phyloP scores from a whole-genome alignment of 2,113 vertebrate species.

The Ciconia stormi region DNA sequence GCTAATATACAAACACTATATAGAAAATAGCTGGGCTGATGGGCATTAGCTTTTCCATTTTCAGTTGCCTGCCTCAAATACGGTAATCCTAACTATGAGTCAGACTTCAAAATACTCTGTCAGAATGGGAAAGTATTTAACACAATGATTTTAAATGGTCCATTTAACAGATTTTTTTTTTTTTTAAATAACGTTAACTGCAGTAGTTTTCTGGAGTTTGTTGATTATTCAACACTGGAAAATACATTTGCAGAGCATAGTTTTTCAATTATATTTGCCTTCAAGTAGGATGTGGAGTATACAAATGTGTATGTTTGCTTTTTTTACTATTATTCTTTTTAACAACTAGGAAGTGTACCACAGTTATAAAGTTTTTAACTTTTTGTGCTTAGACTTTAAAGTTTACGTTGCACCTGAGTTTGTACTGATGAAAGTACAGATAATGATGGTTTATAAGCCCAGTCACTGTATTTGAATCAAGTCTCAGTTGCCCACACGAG shows the following conservation, averaged over 20 bases:
- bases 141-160: conserved; percentile 21
- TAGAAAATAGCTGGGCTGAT: conserved; percentile 34
- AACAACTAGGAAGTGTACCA: background rate
- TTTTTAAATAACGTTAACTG: background rate
- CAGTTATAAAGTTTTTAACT: background rate
- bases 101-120: conserved; percentile 59
- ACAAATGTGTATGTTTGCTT: background rate
- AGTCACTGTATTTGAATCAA: background rate
- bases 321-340: background rate
- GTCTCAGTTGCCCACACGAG: background rate
- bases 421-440: background rate
- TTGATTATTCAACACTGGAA: background rate
- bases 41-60: conserved; percentile 18
- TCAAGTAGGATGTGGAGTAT: background rate
- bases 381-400: background rate
- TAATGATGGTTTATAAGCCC: fast-evolving
- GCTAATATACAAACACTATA: background rate
- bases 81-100: conserved; percentile 56
- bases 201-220: background rate
- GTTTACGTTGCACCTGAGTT: background rate
- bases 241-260: background rate
- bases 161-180: background rate
- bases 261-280: background rate
- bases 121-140: conserved; percentile 28
- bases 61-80: conserved; percentile 47